phyloP scores from a whole-genome alignment of 2,888 invertebrate species.

The Kryphioiulus occultus region DNA sequence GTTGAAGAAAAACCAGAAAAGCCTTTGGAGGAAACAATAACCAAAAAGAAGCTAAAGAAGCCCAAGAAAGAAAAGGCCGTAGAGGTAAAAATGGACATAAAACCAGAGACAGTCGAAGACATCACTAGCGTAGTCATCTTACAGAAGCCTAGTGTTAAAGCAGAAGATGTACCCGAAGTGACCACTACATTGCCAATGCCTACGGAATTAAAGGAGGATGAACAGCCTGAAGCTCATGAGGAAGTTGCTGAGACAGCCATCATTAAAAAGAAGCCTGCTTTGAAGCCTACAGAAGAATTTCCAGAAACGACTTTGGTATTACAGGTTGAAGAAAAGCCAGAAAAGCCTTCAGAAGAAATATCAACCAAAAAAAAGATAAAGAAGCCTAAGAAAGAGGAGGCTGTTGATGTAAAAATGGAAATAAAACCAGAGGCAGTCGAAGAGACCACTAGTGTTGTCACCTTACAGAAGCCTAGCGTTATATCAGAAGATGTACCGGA shows the following conservation, averaged over 20 bases:
- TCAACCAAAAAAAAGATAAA: neutral
- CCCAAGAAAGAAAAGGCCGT: constrained; percentile 55
- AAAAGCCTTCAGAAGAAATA: constrained; percentile 27
- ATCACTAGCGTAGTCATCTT: neutral
- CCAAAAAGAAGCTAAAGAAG: constrained; percentile 46
- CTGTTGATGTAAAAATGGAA: constrained; percentile 55
- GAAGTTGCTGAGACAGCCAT: constrained; percentile 48
- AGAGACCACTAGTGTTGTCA: neutral
- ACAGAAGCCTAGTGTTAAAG: neutral
- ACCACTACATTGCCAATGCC: neutral
- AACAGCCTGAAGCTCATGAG: constrained; percentile 18
- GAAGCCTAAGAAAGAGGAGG: constrained; percentile 51
- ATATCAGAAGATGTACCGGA: constrained; percentile 39
- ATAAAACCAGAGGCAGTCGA: constrained; percentile 29
- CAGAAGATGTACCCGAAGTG: neutral
- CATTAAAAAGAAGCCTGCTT: constrained; percentile 56
- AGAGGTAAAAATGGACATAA: constrained; percentile 51
- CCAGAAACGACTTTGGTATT: constrained; percentile 35
- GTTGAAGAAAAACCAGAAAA: constrained; percentile 33
- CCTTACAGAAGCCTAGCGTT: neutral
- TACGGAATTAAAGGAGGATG: neutral
- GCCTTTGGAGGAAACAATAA: neutral
- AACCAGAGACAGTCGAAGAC: neutral
- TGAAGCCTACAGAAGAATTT: constrained; percentile 39
- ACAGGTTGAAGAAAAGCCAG: neutral